These are phyloP conservation scores for Scaptomyza tumidula DNA, from an alignment of 2,888 invertebrate species.

Conservation along the genomic window DNA sequence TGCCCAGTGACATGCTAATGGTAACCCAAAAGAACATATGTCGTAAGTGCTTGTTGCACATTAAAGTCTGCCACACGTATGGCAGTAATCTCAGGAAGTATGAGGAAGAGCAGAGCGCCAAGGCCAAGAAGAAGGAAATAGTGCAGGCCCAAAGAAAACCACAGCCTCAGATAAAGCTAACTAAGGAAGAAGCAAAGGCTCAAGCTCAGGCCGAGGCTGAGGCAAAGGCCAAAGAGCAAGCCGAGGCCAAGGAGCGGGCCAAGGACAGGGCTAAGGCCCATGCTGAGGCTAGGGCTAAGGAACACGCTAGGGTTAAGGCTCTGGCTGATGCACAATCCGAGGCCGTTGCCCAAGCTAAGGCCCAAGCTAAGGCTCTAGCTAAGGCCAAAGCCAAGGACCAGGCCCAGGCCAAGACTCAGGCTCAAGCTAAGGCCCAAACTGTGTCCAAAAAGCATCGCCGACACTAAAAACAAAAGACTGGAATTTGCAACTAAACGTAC, in stretches of 20 bases:
- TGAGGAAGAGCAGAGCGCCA: conserved; percentile 10
- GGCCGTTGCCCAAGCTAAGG: background rate
- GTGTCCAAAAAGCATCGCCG: background rate
- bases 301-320: background rate
- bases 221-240: background rate
- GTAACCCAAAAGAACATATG: conserved; percentile 40
- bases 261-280: background rate
- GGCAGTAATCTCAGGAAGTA: conserved; percentile 33
- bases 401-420: background rate
- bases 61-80: conserved; percentile 27
- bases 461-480: background rate
- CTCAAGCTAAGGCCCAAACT: background rate
- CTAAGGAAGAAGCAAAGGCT: background rate
- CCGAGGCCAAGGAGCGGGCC: background rate
- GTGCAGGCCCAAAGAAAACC: no score
- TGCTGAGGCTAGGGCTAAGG: background rate
- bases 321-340: background rate
- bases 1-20: conserved; percentile 34
- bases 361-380: background rate
- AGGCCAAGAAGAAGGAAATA: background rate
- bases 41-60: conserved; percentile 53
- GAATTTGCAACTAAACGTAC: background rate
- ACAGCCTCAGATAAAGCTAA: background rate
- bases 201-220: background rate
- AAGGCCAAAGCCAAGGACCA: background rate